Percentiles rank a stretch among this genome's conserved stretches.
These are phyloP conservation scores for Corydoras sp. DNA, from an alignment of 2,113 vertebrate species.

Conservation along the genomic window DNA sequence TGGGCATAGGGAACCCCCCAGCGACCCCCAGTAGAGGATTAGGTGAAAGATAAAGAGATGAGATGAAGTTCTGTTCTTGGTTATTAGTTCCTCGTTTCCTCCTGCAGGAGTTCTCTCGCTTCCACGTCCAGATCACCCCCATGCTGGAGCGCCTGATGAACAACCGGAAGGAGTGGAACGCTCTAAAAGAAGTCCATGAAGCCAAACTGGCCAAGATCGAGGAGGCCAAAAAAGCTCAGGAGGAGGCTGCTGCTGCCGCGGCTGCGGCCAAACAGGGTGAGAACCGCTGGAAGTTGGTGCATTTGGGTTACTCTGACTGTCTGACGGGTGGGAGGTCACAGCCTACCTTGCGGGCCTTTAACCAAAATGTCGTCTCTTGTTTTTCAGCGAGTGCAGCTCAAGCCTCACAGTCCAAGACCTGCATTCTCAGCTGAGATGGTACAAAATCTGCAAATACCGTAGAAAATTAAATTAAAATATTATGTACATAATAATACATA, in stretches of 20 bases:
- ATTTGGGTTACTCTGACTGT: too few species aligned
- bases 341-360: too few species aligned
- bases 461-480: too few species aligned
- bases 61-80: too few species aligned
- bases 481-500: too few species aligned
- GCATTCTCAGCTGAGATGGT: conserved; percentile 53
- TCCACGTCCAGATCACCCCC: conserved; percentile 72
- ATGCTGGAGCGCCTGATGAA: conserved; percentile 72
- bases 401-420: conserved; percentile 63
- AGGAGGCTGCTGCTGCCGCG: conserved; percentile 43
- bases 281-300: neutral
- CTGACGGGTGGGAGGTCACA: too few species aligned
- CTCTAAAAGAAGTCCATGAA: conserved; percentile 68
- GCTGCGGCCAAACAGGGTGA: conserved; percentile 55
- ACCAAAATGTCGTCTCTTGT: neutral
- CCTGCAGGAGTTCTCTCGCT: conserved; percentile 74
- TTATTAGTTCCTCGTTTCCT: neutral
- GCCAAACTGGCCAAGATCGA: conserved; percentile 65
- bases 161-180: conserved; percentile 78
- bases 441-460: neutral
- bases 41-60: too few species aligned
- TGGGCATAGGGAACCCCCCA: too few species aligned
- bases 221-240: conserved; percentile 60
- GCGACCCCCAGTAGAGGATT: too few species aligned
- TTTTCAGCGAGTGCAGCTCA: conserved; percentile 48